Conservation (phyloP, 2,888 invertebrate genomes). For the Abrostola tripartita region DNA sequence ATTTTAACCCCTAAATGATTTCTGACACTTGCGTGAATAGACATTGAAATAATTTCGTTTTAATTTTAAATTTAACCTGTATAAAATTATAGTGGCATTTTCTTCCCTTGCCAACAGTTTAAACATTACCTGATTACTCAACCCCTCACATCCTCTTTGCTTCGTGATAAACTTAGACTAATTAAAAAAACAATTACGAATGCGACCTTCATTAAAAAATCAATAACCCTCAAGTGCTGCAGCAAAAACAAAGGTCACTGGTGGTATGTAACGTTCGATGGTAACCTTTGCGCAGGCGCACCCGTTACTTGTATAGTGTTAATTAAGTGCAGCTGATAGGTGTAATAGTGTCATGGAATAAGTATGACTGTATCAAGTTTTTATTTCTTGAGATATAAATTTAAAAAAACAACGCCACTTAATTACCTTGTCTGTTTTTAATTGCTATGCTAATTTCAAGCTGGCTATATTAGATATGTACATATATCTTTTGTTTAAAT, state of each 20-base stretch:
- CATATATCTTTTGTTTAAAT: no score
- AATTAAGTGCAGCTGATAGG: constrained; percentile 41
- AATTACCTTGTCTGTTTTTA: no score
- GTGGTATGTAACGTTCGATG: constrained; percentile 70
- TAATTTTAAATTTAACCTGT: no score
- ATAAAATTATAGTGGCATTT: no score
- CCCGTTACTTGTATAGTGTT: constrained; percentile 27
- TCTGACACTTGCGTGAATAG: no score
- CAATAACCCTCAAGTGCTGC: constrained; percentile 32
- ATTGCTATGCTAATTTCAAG: no score
- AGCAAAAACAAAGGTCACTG: constrained; percentile 65
- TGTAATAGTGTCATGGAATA: constrained; percentile 13
- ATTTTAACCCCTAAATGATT: no score
- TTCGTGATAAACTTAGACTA: constrained; percentile 3
- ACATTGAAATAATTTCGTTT: no score
- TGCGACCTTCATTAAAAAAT: constrained; percentile 41
- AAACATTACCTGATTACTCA: not conserved
- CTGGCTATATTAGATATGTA: no score
- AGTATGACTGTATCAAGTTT: not conserved
- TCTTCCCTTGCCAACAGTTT: no score
- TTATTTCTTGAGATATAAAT: not conserved
- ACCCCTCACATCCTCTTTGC: constrained; percentile 3
- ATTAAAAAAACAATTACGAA: constrained; percentile 11
- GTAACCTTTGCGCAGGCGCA: constrained; percentile 69
- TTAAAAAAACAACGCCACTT: no score